Evolutionary conservation across 2,113 vertebrate species (phyloP).

Genomic region (Penelope pileata): DNA sequence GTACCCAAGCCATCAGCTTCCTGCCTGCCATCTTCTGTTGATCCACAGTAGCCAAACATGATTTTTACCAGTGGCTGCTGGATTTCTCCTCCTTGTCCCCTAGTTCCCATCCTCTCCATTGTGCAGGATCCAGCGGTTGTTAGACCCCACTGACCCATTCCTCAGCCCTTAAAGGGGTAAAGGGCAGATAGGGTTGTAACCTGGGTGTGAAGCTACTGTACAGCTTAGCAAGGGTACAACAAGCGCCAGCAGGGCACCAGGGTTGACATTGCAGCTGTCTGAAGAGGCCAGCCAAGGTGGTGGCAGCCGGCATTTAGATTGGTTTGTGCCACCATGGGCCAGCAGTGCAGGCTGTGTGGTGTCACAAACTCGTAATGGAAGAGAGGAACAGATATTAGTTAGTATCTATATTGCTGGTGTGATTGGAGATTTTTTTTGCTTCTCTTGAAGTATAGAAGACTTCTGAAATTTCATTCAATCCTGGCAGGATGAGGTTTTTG

Average conservation of each 20-base stretch:
- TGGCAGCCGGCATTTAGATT: fast-evolving
- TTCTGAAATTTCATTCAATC: background rate
- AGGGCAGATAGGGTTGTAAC: background rate
- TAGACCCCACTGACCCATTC: background rate
- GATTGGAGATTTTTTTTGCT: background rate
- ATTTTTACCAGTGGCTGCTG: background rate
- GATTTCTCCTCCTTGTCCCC: background rate
- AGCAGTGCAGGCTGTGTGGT: background rate
- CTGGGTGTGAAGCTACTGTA: background rate
- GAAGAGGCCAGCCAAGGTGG: background rate
- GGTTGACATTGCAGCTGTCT: background rate
- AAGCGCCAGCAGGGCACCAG: fast-evolving
- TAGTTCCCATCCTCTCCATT: fast-evolving
- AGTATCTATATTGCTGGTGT: background rate
- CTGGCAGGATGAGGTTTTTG: background rate
- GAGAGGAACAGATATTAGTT: background rate
- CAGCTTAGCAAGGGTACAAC: fast-evolving
- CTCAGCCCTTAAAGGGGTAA: background rate
- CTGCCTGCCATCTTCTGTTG: background rate
- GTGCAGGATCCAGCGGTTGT: background rate
- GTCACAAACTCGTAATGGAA: background rate
- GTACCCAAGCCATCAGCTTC: background rate
- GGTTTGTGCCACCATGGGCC: fast-evolving
- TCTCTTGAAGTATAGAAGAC: background rate
- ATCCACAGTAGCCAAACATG: background rate